These are phyloP conservation scores for Caerostris darwini DNA, from an alignment of 1,140 invertebrate genomes.

Conservation along the genomic window DNA sequence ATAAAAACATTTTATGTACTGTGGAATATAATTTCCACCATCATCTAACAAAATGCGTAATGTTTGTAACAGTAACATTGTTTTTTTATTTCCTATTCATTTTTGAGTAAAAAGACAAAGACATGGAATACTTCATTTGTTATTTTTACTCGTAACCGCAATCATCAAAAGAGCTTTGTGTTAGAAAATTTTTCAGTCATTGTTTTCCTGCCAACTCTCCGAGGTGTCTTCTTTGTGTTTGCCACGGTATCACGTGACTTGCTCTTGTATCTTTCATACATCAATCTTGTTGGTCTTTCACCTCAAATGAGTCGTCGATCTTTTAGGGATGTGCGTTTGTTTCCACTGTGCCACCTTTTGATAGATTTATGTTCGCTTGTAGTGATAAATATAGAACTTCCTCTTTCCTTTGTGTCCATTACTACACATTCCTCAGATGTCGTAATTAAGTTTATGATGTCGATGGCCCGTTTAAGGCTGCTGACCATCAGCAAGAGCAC, in stretches of 20 bases:
- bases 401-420: neutral
- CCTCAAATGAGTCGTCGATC: slow-evolving; percentile 5
- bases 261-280: slow-evolving; percentile 1
- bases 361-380: slow-evolving; percentile 18
- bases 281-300: slow-evolving; percentile 44
- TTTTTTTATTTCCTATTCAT: neutral
- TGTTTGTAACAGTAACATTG: neutral
- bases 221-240: neutral
- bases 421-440: neutral
- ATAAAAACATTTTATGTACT: no score
- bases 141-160: slow-evolving; percentile 34
- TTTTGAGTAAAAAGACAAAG: neutral
- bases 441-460: slow-evolving; percentile 36
- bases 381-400: slow-evolving; percentile 26
- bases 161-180: slow-evolving; percentile 49
- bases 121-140: slow-evolving; percentile 20
- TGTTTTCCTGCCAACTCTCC: slow-evolving; percentile 6
- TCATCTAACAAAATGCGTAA: neutral
- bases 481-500: neutral
- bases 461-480: neutral
- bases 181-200: slow-evolving; percentile 1
- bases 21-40: no score
- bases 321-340: neutral
- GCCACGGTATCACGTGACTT: neutral
- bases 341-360: neutral